Percentiles rank a stretch among this genome's conserved stretches.
These are phyloP conservation scores for Dasyurus viverrinus DNA, from an alignment of 2,113 vertebrate genomes.

Conservation along the genomic window DNA sequence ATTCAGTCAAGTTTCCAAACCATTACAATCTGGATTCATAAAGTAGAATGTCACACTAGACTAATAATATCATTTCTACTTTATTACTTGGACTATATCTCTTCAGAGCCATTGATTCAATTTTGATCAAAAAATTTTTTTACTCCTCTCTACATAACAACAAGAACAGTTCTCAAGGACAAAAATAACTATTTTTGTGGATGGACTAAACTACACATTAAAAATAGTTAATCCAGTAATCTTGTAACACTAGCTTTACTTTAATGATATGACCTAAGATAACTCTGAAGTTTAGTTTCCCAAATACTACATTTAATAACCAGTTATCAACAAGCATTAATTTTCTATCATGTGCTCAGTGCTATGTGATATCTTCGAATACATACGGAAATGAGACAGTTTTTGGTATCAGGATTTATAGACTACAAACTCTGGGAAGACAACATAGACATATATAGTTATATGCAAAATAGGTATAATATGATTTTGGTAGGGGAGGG, in stretches of 20 bases:
- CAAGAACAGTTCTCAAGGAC: constrained; percentile 3
- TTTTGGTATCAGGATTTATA: background rate
- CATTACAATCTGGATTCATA: background rate
- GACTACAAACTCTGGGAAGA: background rate
- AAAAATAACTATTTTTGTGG: background rate
- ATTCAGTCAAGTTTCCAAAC: background rate
- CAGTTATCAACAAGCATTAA: background rate
- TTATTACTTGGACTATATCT: constrained; percentile 16
- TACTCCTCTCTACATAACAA: background rate
- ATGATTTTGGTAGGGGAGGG: background rate
- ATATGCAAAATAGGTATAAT: background rate
- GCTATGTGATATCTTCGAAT: background rate
- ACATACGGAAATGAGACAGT: background rate
- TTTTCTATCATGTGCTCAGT: background rate
- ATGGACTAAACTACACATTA: background rate
- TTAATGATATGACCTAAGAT: background rate
- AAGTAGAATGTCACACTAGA: background rate
- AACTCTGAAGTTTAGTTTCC: background rate
- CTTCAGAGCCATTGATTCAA: background rate
- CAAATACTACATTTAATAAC: background rate
- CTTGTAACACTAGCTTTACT: background rate
- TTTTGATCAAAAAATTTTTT: background rate
- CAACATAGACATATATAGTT: background rate
- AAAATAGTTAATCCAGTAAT: background rate
- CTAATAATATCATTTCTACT: constrained; percentile 25